Evolutionary conservation across 2,888 invertebrate species (phyloP).

Genomic region (Operophtera brumata): DNA sequence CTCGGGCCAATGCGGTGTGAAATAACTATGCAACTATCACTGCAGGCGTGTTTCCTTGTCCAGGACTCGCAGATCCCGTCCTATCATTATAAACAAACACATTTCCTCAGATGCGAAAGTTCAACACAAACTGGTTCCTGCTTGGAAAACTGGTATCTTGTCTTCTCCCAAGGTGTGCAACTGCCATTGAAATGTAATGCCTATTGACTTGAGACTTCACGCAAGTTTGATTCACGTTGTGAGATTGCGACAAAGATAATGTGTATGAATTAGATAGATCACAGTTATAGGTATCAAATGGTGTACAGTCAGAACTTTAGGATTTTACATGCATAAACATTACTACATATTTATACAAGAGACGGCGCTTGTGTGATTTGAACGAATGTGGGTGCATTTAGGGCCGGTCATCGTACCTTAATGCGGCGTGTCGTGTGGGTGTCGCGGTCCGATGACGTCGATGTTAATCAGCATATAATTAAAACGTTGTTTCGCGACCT

Average conservation of each 20-base stretch:
- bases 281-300: background rate
- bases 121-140: constrained; percentile 51
- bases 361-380: background rate
- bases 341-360: background rate
- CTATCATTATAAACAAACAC: constrained; percentile 32
- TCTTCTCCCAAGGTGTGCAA: constrained; percentile 59
- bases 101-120: constrained; percentile 43
- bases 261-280: background rate
- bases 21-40: constrained; percentile 58
- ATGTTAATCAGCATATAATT: constrained; percentile 76
- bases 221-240: constrained; percentile 2
- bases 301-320: background rate
- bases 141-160: constrained; percentile 54
- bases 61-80: constrained; percentile 44
- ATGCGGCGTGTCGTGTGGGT: constrained; percentile 48
- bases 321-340: background rate
- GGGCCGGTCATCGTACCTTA: constrained; percentile 72
- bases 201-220: constrained; percentile 38
- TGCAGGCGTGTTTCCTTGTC: constrained; percentile 49
- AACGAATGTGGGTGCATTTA: constrained; percentile 44
- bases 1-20: constrained; percentile 60
- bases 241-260: background rate
- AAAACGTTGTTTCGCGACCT: constrained; percentile 78
- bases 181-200: constrained; percentile 55
- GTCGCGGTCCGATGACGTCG: constrained; percentile 73